Conservation (phyloP, 35 echinoderm and acorn worm genomes). For the Heliocidaris erythrogramma region DNA sequence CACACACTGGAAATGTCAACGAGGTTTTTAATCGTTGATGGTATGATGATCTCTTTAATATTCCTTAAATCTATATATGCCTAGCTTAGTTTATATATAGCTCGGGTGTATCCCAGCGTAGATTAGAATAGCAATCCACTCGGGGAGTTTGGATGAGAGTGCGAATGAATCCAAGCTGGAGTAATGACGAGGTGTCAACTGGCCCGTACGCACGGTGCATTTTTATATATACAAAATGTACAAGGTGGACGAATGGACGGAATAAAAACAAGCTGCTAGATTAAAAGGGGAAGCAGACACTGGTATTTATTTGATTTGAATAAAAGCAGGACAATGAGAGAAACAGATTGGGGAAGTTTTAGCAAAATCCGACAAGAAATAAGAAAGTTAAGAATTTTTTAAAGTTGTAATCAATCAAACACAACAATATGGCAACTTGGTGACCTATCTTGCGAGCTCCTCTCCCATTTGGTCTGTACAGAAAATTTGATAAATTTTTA, state of each 20-base stretch:
- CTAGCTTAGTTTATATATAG: background rate
- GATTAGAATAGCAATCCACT: constrained; percentile 17
- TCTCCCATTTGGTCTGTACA: too few relatives aligned
- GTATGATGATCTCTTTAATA: background rate
- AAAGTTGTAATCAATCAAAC: too few relatives aligned
- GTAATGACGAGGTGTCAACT: background rate
- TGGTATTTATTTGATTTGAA: too few relatives aligned
- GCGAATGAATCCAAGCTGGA: background rate
- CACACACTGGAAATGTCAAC: background rate
- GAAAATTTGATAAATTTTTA: too few relatives aligned
- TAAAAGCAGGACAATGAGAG: too few relatives aligned
- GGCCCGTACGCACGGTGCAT: background rate
- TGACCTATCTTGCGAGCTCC: too few relatives aligned
- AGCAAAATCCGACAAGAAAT: too few relatives aligned
- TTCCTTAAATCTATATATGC: background rate
- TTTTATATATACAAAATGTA: background rate
- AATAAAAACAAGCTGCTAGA: too few relatives aligned
- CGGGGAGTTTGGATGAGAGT: background rate
- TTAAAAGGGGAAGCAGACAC: too few relatives aligned
- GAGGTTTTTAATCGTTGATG: background rate
- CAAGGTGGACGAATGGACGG: background rate
- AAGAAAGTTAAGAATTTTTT: too few relatives aligned
- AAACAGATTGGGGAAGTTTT: too few relatives aligned
- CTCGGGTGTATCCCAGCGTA: background rate
- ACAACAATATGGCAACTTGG: too few relatives aligned